Conservation (phyloP, 1,140 invertebrate genomes). For the Dreissena rostriformis region DNA sequence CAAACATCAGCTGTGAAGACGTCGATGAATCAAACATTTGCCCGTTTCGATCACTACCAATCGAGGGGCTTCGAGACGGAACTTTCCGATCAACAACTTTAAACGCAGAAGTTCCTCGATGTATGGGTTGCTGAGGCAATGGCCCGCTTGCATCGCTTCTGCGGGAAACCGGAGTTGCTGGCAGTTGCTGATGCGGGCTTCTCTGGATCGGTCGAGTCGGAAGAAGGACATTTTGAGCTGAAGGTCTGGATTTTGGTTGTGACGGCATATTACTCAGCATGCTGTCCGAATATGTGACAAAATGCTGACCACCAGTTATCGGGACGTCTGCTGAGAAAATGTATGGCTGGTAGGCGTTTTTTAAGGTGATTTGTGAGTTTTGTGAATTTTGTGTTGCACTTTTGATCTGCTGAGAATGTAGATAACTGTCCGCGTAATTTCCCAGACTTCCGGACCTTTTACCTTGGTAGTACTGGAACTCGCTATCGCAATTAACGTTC, state of each 20-base stretch:
- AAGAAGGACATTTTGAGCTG: constrained; percentile 36
- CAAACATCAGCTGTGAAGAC: too few relatives aligned
- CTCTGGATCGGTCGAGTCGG: constrained; percentile 53
- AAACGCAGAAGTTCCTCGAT: constrained; percentile 58
- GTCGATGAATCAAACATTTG: not conserved
- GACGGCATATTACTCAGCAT: constrained; percentile 50
- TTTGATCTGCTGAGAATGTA: constrained; percentile 23
- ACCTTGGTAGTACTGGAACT: not conserved
- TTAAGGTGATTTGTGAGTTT: not conserved
- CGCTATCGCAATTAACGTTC: not conserved
- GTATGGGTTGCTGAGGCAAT: constrained; percentile 56
- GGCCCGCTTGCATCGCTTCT: constrained; percentile 21
- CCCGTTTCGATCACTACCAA: constrained; percentile 17
- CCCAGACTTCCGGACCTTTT: not conserved
- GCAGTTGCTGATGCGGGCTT: constrained; percentile 38
- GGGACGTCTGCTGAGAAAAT: constrained; percentile 29
- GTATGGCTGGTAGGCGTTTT: constrained; percentile 46
- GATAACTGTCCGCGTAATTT: constrained; percentile 15
- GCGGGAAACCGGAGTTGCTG: constrained; percentile 57
- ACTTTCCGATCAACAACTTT: constrained; percentile 51
- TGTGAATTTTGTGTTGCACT: constrained; percentile 22
- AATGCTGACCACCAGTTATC: constrained; percentile 23
- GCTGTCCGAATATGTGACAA: constrained; percentile 45
- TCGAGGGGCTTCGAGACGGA: constrained; percentile 32
- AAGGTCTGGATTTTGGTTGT: constrained; percentile 48